Evolutionary conservation across 1,140 invertebrate species (phyloP).

Genomic region (Tetragonula clypearis): DNA sequence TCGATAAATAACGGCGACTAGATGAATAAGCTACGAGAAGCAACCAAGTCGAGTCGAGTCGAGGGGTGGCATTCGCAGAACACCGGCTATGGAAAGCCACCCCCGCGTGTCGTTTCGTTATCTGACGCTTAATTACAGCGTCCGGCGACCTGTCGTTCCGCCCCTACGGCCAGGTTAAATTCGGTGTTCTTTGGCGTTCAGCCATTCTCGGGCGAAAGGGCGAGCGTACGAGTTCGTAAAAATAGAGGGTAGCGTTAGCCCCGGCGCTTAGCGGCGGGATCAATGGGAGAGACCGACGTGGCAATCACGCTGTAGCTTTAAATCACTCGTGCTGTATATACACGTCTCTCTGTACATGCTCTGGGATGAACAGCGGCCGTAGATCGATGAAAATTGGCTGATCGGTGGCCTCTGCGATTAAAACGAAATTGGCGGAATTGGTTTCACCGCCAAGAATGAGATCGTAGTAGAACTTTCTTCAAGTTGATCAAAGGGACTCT

Average conservation of each 20-base stretch:
- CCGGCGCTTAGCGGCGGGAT: not conserved
- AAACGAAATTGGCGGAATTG: too few relatives aligned
- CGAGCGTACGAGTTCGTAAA: not conserved
- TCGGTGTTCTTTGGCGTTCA: not conserved
- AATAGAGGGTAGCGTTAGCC: not conserved
- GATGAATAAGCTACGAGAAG: not conserved
- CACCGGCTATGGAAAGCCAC: not conserved
- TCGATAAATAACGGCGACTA: conserved; percentile 9
- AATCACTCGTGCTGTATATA: not conserved
- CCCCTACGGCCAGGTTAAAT: not conserved
- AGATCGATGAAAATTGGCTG: not conserved
- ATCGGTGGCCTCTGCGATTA: not conserved
- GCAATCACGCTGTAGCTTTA: not conserved
- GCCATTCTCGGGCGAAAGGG: not conserved
- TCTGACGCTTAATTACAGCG: conserved; percentile 34
- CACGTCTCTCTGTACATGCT: too few relatives aligned
- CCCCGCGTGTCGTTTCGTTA: conserved; percentile 12
- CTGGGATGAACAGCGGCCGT: too few relatives aligned
- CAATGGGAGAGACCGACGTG: not conserved
- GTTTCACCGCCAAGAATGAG: too few relatives aligned
- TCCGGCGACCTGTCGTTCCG: conserved; percentile 5
- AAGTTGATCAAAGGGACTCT: too few relatives aligned
- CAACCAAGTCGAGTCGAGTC: not conserved
- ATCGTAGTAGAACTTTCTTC: too few relatives aligned
- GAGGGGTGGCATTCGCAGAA: not conserved